Base-by-base conservation (phyloP, 2,797 vertebrate genomes). In the Sebastes taczanowskii region DNA sequence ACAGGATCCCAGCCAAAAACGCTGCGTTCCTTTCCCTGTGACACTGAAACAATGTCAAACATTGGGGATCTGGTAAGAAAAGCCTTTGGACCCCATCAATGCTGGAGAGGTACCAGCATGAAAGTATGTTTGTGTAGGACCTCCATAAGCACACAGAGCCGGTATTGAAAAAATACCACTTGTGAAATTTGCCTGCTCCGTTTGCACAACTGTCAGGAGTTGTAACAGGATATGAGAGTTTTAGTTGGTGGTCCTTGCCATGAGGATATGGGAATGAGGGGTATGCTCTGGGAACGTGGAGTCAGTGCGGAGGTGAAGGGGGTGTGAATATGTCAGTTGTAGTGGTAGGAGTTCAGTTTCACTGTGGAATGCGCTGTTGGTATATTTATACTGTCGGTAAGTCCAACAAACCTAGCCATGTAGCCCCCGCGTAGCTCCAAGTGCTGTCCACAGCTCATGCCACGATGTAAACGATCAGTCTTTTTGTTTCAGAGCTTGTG, bases 301-400 rank as follows among this genome's bases (percentile, higher is more conserved):
- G 52, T 53, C 52, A 53, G 52, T 53, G 52, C 5, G 52, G 71
- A 81, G 81, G 66, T 79, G 62, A 79, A 79, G 55, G 78, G 66
- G 34, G 74, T 86, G 84, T 82, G 83, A 90, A 82, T 71, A 42
- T 86, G 83, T 74, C 66, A 58, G 79, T 82, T 20, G 49, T 76
- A 64, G 86, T 70, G 71, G 78, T 75, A 72, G 71, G 60, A 74
- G 78, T 82, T 94, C 65, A 65, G 8, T 92, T 93, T 83, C 89
- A 69, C 67, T 69, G 71, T 7, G 91, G 90, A 94, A 94, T 92
- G 88, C 56, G 42, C 66, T 69, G 53, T 82, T 63, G 77, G 80
- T 93, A 81, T 92, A 90, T 95, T 92, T 92, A 79, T 86, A 67
- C 77, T 83, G 84, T 77, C 60, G 10, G 59, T 58, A 73, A 80